phyloP scores from a whole-genome alignment of 2,888 invertebrate genomes.

The Agrotis clavis region DNA sequence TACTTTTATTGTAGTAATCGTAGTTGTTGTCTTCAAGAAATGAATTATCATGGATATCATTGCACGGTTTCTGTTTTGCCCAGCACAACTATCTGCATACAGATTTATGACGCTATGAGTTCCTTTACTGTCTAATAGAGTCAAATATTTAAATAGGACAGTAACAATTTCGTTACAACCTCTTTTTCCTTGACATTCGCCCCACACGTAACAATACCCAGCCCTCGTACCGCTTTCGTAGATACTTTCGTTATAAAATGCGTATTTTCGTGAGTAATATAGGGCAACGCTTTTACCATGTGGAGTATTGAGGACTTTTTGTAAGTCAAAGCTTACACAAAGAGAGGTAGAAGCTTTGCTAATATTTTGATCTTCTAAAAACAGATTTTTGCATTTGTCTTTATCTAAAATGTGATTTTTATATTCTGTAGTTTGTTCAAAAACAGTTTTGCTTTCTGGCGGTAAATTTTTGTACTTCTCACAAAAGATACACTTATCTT shows the following conservation, averaged over 20 bases:
- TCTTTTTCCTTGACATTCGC: slow-evolving; percentile 37
- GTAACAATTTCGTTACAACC: background rate
- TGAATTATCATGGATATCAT: slow-evolving; percentile 1
- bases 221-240: slow-evolving; percentile 36
- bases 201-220: slow-evolving; percentile 40
- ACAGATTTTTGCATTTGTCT: too few relatives aligned
- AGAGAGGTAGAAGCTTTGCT: too few relatives aligned
- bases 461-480: too few relatives aligned
- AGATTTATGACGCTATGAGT: slow-evolving; percentile 1
- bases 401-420: background rate
- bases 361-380: too few relatives aligned
- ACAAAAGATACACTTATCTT: background rate
- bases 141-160: slow-evolving; percentile 3
- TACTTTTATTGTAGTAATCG: background rate
- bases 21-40: slow-evolving; percentile 1
- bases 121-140: slow-evolving; percentile 7
- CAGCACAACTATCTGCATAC: background rate
- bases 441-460: background rate
- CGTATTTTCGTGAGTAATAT: slow-evolving; percentile 41
- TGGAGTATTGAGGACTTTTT: slow-evolving; percentile 25
- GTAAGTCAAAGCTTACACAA: too few relatives aligned
- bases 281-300: slow-evolving; percentile 32
- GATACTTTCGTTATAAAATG: slow-evolving; percentile 36
- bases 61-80: background rate
- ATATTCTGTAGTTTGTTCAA: slow-evolving; percentile 18